Percentiles rank a stretch among this genome's conserved stretches.
phyloP scores from a whole-genome alignment of 2,113 vertebrate genomes.

The Suricata suricatta region DNA sequence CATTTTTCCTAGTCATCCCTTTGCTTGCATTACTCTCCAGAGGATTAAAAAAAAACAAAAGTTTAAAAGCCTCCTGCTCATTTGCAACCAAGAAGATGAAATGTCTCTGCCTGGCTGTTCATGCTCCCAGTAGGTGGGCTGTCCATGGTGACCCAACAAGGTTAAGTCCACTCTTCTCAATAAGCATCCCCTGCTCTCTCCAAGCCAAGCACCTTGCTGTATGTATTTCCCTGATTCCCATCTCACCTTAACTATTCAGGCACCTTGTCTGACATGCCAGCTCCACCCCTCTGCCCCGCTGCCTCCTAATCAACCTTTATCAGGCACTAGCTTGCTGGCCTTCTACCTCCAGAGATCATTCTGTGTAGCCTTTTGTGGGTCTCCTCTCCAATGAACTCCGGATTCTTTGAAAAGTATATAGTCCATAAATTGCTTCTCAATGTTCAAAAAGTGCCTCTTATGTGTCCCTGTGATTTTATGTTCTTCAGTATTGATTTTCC shows the following conservation, averaged over 20 bases:
- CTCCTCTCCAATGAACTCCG: background rate
- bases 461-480: background rate
- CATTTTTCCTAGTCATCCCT: background rate
- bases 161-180: background rate
- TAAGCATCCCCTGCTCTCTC: background rate
- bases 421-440: background rate
- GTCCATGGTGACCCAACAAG: background rate
- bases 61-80: background rate
- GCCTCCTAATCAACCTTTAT: background rate
- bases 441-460: background rate
- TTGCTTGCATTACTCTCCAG: background rate
- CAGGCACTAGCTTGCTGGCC: background rate
- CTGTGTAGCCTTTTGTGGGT: background rate
- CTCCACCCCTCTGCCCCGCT: background rate
- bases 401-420: background rate
- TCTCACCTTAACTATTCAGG: background rate
- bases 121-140: background rate
- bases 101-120: background rate
- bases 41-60: background rate
- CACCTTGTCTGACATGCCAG: background rate
- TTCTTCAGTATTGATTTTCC: background rate
- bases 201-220: background rate
- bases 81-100: background rate
- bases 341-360: background rate
- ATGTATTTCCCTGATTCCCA: no score